Evolutionary conservation across 2,113 vertebrate genomes (phyloP).

Genomic region (Platichthys flesus): DNA sequence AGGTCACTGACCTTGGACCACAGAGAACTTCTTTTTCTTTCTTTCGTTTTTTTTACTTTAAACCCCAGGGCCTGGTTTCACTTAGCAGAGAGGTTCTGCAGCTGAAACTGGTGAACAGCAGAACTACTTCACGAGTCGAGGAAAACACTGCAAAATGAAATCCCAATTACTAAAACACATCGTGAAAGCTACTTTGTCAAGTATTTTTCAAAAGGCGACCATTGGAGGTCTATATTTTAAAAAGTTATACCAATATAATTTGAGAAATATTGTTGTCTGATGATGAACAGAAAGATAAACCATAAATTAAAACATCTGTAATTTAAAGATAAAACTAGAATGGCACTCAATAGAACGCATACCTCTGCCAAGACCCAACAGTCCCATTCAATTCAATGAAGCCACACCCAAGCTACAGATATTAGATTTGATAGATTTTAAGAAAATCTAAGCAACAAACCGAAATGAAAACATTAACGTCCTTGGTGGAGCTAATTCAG

Average conservation of each 20-base stretch:
- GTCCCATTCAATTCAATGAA: no score
- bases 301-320: no score
- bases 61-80: conserved; percentile 79
- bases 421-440: no score
- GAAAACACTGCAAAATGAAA: conserved; percentile 28
- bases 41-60: conserved; percentile 60
- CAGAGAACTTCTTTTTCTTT: conserved; percentile 78
- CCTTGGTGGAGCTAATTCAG: no score
- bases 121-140: conserved; percentile 39
- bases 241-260: not conserved
- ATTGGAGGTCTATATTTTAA: not conserved
- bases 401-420: no score
- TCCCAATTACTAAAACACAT: not conserved
- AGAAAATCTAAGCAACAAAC: no score
- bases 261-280: no score
- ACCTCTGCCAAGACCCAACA: no score
- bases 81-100: conserved; percentile 67
- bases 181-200: not conserved
- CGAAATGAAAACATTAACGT: no score
- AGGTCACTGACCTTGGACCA: conserved; percentile 84
- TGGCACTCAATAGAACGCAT: no score
- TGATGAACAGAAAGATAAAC: no score
- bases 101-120: conserved; percentile 57
- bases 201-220: not conserved
- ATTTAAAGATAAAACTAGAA: no score